A percentile compares a stretch with the other conserved stretches of the same genome.
phyloP scores from a whole-genome alignment of 2,797 vertebrate species.

The Sebastes kiyomatsui region DNA sequence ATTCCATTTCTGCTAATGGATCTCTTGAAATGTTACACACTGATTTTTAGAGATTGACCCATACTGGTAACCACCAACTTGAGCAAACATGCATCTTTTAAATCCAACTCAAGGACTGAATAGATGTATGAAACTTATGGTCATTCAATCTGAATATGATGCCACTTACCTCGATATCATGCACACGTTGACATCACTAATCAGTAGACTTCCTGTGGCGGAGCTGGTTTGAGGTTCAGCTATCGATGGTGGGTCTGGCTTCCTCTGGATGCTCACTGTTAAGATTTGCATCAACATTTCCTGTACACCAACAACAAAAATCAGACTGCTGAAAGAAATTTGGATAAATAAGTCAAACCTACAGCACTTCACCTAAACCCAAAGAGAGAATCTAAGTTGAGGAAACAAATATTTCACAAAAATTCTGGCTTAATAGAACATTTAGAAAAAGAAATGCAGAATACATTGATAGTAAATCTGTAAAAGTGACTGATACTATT shows the following conservation, averaged over 20 bases:
- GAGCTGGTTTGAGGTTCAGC: neutral
- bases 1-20: too few species aligned
- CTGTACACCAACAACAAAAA: neutral
- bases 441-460: neutral
- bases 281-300: neutral
- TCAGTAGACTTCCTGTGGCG: neutral
- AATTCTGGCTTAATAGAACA: neutral
- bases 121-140: neutral
- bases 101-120: neutral
- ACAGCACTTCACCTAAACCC: neutral
- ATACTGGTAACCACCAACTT: neutral
- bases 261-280: neutral
- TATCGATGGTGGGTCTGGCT: neutral
- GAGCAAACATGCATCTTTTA: neutral
- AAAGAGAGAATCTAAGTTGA: neutral
- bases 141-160: neutral
- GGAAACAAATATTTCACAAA: neutral
- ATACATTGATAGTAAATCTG: neutral
- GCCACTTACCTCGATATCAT: neutral
- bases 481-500: neutral
- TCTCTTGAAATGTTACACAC: too few species aligned
- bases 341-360: slow-evolving; percentile 5
- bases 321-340: neutral
- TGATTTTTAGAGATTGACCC: neutral
- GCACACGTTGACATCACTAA: neutral